Base-by-base conservation (phyloP, 1,140 invertebrate species). In the Oryzaephilus surinamensis region DNA sequence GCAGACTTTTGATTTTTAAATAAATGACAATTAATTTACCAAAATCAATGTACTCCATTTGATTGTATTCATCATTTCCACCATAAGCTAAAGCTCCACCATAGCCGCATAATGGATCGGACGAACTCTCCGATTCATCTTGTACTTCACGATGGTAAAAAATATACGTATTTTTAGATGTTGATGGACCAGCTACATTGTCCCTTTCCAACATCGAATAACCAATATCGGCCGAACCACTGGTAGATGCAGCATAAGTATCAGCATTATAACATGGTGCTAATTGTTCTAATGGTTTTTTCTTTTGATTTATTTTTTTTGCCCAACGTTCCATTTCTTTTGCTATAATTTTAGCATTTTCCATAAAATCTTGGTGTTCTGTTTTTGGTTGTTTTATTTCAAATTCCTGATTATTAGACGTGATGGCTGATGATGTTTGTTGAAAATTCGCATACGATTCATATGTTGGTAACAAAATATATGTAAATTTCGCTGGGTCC, bases 341-440 rank as follows among this genome's bases (percentile, higher is more conserved):
- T 0, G 92, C 93, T 52, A 98, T 97, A 64, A 96, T 95, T 58
- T 97, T 96, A 1, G 95, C 95, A 10, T 95, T 89, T 69, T 95
- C 96, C 0, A 91, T 87, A 69, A 97, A 93, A 49, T 93, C 89
- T 34, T 85, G 79, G 48, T 86, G 80, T 23, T 71, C 72, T 40
- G 70, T 58, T 44, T 75, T 80, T 20, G 67, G 67, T 45, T 69
- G 72, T 45, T 75, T 72, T 43, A 63, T 62, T 43, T 68, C 64
- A 7, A 61, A 58, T 2, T 67, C 50, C 35, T 43, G 35, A 13
- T 43, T 21, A 15, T 29, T 20, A 30, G 60, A 56, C 11, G 31
- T 24, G n/a, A n/a, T n/a, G 3, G 42, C 24, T 5, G 42, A 15
- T 12, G 41, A 27, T 24, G 46, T 36, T 12, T 45, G 43, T 8